A percentile compares a stretch with the other conserved stretches of the same genome.
Evolutionary conservation across 1,140 invertebrate genomes (phyloP).

Genomic region (Drosophila biarmipes): DNA sequence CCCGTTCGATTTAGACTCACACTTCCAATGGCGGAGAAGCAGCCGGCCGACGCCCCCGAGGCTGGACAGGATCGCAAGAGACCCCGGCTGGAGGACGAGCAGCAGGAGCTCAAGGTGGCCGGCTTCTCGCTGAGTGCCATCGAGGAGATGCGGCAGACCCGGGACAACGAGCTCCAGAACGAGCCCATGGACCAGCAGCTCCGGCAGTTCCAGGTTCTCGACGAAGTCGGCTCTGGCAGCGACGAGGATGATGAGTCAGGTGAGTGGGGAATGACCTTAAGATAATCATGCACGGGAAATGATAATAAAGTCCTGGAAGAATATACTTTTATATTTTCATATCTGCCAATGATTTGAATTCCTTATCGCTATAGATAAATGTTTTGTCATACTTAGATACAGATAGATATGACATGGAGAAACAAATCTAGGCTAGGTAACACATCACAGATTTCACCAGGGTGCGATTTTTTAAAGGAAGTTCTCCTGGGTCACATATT

Average conservation of each 20-base stretch:
- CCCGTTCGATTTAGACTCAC: background rate
- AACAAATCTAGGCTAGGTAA: too few relatives aligned
- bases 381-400: too few relatives aligned
- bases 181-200: slow-evolving; percentile 78
- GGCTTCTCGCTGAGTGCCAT: slow-evolving; percentile 83
- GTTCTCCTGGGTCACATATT: background rate
- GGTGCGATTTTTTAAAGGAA: too few relatives aligned
- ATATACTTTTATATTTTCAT: too few relatives aligned
- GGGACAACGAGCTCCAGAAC: slow-evolving; percentile 60
- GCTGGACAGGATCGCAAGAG: slow-evolving; percentile 44
- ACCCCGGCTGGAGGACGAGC: slow-evolving; percentile 59
- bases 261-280: slow-evolving; percentile 79
- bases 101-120: slow-evolving; percentile 68
- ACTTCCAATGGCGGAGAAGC: slow-evolving; percentile 5
- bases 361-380: too few relatives aligned
- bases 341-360: too few relatives aligned
- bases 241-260: slow-evolving; percentile 85
- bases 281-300: too few relatives aligned
- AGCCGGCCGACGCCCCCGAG: background rate
- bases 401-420: too few relatives aligned
- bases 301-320: too few relatives aligned
- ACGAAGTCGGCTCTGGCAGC: slow-evolving; percentile 88
- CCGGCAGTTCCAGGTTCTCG: slow-evolving; percentile 91
- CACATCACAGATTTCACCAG: too few relatives aligned
- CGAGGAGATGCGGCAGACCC: slow-evolving; percentile 75